Evolutionary conservation across 2,888 invertebrate genomes (phyloP), one percentile per base, ranked within the genome.

Genomic region (Conus canariensis): DNA sequence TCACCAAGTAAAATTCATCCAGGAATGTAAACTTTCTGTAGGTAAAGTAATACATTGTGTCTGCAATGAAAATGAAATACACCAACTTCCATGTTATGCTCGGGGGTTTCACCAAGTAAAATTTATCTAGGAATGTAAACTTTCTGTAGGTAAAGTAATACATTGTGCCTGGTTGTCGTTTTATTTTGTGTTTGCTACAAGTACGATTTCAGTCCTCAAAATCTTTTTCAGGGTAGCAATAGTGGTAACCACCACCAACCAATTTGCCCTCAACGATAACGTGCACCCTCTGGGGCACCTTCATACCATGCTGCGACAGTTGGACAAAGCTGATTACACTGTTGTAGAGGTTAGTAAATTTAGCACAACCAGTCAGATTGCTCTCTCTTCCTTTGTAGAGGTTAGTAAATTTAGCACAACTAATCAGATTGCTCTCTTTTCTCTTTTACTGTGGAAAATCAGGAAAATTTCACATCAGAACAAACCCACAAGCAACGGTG

Each of bases 241-340:
- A 5, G 45, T 85, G 70, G 74, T 89, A 85, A n/a, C 77, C n/a
- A 77, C 74, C 74, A 74, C 16, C 58, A 70, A 59, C 16, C 89
- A 89, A 30, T 74, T 70, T 58, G 85, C 89, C 8, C 74, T 89
- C 12, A 89, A 89, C 60, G 67, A 25, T 25, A 16, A 74, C 16
- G 12, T 12, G 60, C 45, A 8, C 10, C 45, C 58, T 7, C 85
- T 89, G 16, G 89, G 89, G 10, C 85, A 89, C 70, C 67, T 64
- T 16, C 25, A 60, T 19, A 85, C 85, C 22, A 74, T 74, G 85
- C 5, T 56, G 59, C 89, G 89, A 14, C 89, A 89, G 74, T 30
- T 89, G 59, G 12, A 77, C 6, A 85, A 74, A 22, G 25, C 74
- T 77, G 89, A 83, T 22, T 89, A 89, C 89, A 89, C 74, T 70